These are phyloP conservation scores for Carterocephalus palaemon DNA, from an alignment of 2,888 invertebrate genomes.

Conservation along the genomic window DNA sequence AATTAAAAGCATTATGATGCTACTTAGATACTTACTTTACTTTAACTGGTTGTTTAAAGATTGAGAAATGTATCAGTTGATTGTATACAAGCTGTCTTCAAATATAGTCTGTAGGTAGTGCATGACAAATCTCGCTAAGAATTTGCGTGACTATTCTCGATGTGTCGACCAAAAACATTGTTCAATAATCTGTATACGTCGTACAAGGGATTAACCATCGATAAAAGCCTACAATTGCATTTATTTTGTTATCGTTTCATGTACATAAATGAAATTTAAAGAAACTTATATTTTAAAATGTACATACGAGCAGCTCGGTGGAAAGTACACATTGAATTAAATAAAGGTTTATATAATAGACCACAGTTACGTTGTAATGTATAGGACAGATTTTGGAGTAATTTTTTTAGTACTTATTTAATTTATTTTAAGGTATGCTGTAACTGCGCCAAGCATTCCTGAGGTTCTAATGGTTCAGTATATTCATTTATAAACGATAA, in stretches of 20 bases:
- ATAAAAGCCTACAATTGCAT: conserved; percentile 47
- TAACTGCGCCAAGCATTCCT: conserved; percentile 70
- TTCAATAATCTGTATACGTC: not conserved
- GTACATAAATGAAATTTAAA: conserved; percentile 35
- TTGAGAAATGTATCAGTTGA: conserved; percentile 1
- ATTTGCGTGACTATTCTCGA: no score
- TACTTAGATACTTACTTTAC: no score
- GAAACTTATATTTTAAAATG: conserved; percentile 39
- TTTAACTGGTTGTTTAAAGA: no score
- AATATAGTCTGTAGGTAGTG: no score
- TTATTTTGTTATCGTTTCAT: conserved; percentile 44
- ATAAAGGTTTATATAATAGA: conserved; percentile 68
- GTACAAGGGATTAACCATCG: not conserved
- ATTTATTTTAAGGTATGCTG: conserved; percentile 68
- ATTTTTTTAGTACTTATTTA: conserved; percentile 75
- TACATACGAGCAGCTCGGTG: conserved; percentile 57
- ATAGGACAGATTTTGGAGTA: conserved; percentile 54
- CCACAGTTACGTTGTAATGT: conserved; percentile 54
- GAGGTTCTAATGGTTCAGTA: conserved; percentile 65
- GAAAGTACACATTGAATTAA: conserved; percentile 50
- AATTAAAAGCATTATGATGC: no score
- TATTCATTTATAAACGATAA: conserved; percentile 64
- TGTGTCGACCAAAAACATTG: no score
- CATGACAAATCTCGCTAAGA: no score
- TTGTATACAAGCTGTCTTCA: conserved; percentile 1